These are phyloP conservation scores for Eulemur mongoz DNA, from an alignment of 2,797 vertebrate species.

Conservation along the genomic window DNA sequence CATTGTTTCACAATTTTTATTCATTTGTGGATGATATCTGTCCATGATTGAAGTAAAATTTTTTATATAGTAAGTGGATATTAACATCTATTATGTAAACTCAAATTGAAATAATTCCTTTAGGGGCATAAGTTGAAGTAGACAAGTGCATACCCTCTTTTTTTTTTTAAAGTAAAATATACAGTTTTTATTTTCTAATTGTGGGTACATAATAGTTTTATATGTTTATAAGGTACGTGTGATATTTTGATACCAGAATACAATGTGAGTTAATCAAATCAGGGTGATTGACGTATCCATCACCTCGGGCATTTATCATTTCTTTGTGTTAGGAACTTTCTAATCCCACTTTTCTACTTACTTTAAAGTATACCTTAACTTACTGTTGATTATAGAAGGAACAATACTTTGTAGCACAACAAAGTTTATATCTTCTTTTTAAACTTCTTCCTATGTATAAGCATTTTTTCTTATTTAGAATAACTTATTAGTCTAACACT, in stretches of 20 bases:
- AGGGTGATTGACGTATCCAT: neutral
- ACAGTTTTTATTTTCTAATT: neutral
- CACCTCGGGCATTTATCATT: neutral
- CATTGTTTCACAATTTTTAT: neutral
- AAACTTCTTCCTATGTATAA: neutral
- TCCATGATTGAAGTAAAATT: neutral
- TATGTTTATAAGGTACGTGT: neutral
- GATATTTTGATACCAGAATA: neutral
- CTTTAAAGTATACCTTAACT: neutral
- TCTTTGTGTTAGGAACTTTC: neutral
- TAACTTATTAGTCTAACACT: neutral
- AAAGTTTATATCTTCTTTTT: neutral
- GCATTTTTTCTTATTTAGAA: neutral
- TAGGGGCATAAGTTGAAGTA: neutral
- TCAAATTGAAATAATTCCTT: neutral
- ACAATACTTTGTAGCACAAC: neutral
- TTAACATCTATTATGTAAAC: neutral
- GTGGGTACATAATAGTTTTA: neutral
- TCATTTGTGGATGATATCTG: neutral
- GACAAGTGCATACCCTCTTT: neutral
- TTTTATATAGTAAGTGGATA: neutral
- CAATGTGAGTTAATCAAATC: neutral
- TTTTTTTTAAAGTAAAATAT: neutral
- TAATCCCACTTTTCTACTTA: neutral
- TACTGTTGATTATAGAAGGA: neutral